phyloP scores from a whole-genome alignment of 2,113 vertebrate genomes.

The Gymnobelideus leadbeateri region DNA sequence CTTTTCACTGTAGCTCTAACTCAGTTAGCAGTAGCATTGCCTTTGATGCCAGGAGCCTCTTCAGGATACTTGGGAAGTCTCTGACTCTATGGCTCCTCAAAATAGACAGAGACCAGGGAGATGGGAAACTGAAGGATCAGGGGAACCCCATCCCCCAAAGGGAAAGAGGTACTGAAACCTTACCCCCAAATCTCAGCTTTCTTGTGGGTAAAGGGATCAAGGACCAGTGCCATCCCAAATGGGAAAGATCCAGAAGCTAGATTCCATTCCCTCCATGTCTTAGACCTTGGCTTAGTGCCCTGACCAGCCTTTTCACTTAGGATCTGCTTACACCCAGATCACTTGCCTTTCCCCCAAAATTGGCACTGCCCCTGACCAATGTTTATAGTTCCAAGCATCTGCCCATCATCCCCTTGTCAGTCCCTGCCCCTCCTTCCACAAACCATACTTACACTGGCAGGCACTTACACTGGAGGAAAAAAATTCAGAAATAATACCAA shows the following conservation, averaged over 20 bases:
- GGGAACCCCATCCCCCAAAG: not conserved
- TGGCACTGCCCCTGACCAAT: not conserved
- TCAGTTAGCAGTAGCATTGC: not conserved
- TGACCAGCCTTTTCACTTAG: not conserved
- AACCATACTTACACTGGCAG: not conserved
- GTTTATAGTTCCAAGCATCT: not conserved
- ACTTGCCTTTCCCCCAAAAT: not conserved
- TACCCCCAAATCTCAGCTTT: not conserved
- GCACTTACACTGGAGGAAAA: not conserved
- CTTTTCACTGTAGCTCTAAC: not conserved
- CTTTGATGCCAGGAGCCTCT: not conserved
- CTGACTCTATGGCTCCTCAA: not conserved
- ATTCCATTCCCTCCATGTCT: not conserved
- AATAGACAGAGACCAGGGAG: not conserved
- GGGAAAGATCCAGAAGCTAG: not conserved
- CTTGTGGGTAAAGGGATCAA: not conserved
- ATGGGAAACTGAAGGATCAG: not conserved
- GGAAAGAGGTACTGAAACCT: not conserved
- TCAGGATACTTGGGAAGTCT: not conserved
- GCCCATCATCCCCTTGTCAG: not conserved
- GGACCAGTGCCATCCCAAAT: not conserved
- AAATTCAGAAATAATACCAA: not conserved
- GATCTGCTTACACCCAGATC: not conserved
- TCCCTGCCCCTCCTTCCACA: not conserved
- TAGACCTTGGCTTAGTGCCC: not conserved